Percentiles rank a stretch among this genome's conserved stretches.
phyloP scores from a whole-genome alignment of 2,797 vertebrate species.

The Intellagama lesueurii region DNA sequence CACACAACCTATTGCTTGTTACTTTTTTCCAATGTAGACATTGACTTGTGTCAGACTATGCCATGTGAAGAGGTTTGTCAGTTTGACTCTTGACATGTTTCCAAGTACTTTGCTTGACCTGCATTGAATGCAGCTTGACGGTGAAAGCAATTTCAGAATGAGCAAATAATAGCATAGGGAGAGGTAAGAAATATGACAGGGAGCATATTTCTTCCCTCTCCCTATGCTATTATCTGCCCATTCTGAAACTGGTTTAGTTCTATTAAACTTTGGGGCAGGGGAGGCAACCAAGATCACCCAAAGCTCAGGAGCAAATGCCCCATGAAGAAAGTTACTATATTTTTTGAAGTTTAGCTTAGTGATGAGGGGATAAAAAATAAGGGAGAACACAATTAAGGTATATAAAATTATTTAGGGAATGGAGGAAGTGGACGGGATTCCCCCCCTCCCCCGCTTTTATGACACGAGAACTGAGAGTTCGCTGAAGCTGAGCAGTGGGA shows the following conservation, averaged over 20 bases:
- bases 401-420: not conserved
- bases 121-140: not conserved
- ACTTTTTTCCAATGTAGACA: not conserved
- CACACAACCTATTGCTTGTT: too few species aligned
- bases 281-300: not conserved
- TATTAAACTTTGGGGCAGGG: not conserved
- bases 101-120: not conserved
- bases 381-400: not conserved
- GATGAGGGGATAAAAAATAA: not conserved
- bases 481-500: not conserved
- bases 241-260: fast-evolving
- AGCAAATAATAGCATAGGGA: too few species aligned
- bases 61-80: not conserved
- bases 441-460: not conserved
- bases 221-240: not conserved
- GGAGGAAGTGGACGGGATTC: not conserved
- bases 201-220: not conserved
- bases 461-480: not conserved
- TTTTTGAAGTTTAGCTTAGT: not conserved
- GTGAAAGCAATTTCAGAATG: too few species aligned
- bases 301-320: not conserved
- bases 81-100: not conserved
- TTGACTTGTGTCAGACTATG: not conserved
- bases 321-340: not conserved
- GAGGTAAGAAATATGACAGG: too few species aligned